Conservation (phyloP, 2,113 vertebrate genomes). For the Eolophus roseicapilla region DNA sequence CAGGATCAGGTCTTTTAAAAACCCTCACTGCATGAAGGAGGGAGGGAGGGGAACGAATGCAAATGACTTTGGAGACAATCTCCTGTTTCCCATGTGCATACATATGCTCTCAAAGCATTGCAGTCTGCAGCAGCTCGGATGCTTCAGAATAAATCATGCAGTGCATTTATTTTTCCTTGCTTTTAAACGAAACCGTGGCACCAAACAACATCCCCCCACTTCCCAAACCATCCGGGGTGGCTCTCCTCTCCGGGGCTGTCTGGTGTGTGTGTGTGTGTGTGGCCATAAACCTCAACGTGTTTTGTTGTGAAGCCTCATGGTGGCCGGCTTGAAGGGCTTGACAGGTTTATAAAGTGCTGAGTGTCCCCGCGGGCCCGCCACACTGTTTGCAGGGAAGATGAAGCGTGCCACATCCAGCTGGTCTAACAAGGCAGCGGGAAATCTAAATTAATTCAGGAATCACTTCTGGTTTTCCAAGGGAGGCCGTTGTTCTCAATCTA, state of each 20-base stretch:
- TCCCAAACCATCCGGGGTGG: not conserved
- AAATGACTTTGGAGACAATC: conserved; percentile 13
- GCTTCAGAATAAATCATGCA: conserved; percentile 40
- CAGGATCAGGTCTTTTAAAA: not conserved
- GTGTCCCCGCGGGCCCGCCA: conserved; percentile 79
- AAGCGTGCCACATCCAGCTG: conserved; percentile 66
- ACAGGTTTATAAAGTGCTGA: conserved; percentile 92
- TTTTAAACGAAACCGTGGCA: not conserved
- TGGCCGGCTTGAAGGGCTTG: conserved; percentile 64
- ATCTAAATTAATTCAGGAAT: conserved; percentile 73
- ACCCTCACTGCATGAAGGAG: not conserved
- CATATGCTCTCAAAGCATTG: not conserved
- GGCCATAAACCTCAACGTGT: not conserved
- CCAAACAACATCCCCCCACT: not conserved
- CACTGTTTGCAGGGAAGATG: conserved; percentile 64
- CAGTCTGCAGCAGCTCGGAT: conserved; percentile 29
- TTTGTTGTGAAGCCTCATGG: conserved; percentile 25
- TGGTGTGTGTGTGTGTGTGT: not conserved
- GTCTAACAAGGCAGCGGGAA: conserved; percentile 43
- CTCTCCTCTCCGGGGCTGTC: not conserved
- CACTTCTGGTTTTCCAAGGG: not conserved
- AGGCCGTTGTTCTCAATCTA: not conserved
- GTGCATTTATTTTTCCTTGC: fast-evolving
- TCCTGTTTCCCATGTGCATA: not conserved
- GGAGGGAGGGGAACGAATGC: not conserved